These are phyloP conservation scores for Brenthis daphne DNA, from an alignment of 2,888 invertebrate species.

Conservation along the genomic window DNA sequence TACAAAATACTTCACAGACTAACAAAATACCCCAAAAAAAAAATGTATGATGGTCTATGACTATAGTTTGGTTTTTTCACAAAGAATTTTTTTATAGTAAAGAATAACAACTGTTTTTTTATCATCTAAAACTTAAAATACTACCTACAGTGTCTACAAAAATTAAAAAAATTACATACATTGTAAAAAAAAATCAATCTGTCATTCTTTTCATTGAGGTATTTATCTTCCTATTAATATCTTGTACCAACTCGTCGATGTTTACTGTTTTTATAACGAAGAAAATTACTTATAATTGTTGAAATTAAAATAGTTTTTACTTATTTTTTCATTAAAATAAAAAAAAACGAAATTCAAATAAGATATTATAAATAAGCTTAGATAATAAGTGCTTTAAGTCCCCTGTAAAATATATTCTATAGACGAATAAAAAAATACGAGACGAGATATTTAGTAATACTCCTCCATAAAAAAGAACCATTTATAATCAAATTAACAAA, in stretches of 20 bases:
- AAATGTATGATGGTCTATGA: too few relatives aligned
- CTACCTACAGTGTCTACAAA: constrained; percentile 14
- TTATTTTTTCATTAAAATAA: background rate
- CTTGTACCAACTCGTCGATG: constrained; percentile 58
- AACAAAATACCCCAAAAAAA: too few relatives aligned
- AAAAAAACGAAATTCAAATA: too few relatives aligned
- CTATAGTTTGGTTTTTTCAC: too few relatives aligned
- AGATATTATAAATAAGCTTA: too few relatives aligned
- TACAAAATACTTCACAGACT: too few relatives aligned
- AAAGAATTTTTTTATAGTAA: background rate
- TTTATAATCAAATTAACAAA: too few relatives aligned
- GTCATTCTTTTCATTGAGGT: constrained; percentile 55
- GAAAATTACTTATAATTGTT: constrained; percentile 4
- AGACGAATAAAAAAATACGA: too few relatives aligned
- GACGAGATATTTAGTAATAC: too few relatives aligned
- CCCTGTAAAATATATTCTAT: too few relatives aligned
- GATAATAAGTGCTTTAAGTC: too few relatives aligned
- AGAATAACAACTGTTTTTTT: background rate
- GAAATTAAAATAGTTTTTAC: background rate
- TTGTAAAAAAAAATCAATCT: constrained; percentile 43
- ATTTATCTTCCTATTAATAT: constrained; percentile 58
- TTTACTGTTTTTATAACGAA: constrained; percentile 40
- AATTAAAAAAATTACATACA: constrained; percentile 53
- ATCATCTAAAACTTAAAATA: constrained; percentile 22
- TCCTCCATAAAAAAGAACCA: too few relatives aligned